phyloP scores from a whole-genome alignment of 2,888 invertebrate genomes.

The Melanophora roralis region DNA sequence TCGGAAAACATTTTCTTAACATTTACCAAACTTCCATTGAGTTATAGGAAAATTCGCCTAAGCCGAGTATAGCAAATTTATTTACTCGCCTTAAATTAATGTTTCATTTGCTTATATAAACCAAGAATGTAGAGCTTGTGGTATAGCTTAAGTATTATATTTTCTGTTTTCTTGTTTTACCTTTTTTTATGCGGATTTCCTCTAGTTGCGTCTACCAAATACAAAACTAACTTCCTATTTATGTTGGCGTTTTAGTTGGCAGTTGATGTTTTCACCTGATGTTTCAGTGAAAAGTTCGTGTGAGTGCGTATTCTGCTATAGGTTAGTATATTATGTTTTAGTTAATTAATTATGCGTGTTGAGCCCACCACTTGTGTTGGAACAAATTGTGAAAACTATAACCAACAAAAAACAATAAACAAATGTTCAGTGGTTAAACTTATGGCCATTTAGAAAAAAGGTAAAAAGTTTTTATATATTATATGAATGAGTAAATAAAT shows the following conservation, averaged over 20 bases:
- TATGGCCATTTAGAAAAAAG: constrained; percentile 30
- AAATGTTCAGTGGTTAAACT: constrained; percentile 40
- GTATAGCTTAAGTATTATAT: constrained; percentile 34
- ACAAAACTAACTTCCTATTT: constrained; percentile 35
- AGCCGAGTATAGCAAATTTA: too few species aligned
- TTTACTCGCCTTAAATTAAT: too few species aligned
- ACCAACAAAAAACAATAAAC: not conserved
- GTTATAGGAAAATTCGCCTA: too few species aligned
- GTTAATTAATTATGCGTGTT: constrained; percentile 65
- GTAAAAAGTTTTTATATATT: constrained; percentile 12
- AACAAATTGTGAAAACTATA: not conserved
- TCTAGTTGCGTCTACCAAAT: constrained; percentile 3
- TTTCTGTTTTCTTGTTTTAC: not conserved
- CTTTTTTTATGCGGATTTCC: not conserved
- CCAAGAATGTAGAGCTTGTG: not conserved
- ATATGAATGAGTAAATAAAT: not conserved
- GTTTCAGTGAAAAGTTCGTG: not conserved
- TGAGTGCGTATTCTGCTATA: not conserved
- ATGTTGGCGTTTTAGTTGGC: constrained; percentile 23
- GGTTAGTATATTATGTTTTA: constrained; percentile 39
- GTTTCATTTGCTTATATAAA: constrained; percentile 44
- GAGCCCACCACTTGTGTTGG: constrained; percentile 43
- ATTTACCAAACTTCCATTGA: too few species aligned
- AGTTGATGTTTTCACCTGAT: constrained; percentile 20
- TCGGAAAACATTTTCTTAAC: too few species aligned